A percentile compares a stretch with the other conserved stretches of the same genome.
Evolutionary conservation across 2,113 vertebrate species (phyloP).

Genomic region (Ptyas mucosa): DNA sequence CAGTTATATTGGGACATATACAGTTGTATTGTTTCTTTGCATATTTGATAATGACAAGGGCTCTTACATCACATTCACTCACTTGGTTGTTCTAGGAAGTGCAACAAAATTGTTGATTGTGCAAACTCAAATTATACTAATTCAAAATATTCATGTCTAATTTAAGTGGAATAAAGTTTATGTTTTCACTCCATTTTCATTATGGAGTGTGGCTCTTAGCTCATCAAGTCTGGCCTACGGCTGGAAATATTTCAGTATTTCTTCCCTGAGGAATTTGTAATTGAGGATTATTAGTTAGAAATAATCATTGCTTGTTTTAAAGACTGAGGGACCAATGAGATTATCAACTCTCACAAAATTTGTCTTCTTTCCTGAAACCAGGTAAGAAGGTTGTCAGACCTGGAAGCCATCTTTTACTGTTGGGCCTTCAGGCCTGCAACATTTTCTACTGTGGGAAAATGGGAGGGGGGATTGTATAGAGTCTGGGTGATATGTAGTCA

Average conservation of each 20-base stretch:
- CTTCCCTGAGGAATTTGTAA: not conserved
- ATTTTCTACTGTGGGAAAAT: too few relatives aligned
- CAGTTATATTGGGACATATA: not conserved
- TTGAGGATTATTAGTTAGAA: not conserved
- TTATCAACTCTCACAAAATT: not conserved
- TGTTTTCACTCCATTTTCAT: not conserved
- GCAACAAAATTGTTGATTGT: not conserved
- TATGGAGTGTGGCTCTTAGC: not conserved
- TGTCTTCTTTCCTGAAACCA: not conserved
- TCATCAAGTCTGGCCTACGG: not conserved
- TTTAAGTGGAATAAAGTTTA: not conserved
- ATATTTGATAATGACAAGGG: not conserved
- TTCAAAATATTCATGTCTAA: not conserved
- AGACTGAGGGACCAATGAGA: not conserved
- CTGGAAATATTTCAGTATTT: not conserved
- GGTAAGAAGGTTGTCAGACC: not conserved
- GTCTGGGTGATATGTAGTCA: too few relatives aligned
- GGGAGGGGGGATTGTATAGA: too few relatives aligned
- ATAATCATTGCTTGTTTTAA: not conserved
- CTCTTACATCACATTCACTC: not conserved
- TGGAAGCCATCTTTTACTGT: too few relatives aligned
- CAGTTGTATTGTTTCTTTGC: not conserved
- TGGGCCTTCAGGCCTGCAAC: too few relatives aligned
- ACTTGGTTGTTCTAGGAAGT: not conserved
- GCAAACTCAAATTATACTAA: too few relatives aligned